Evolutionary conservation across 2,888 invertebrate species (phyloP), one percentile per base, ranked within the genome.

Genomic region (Drosophila koepferae): DNA sequence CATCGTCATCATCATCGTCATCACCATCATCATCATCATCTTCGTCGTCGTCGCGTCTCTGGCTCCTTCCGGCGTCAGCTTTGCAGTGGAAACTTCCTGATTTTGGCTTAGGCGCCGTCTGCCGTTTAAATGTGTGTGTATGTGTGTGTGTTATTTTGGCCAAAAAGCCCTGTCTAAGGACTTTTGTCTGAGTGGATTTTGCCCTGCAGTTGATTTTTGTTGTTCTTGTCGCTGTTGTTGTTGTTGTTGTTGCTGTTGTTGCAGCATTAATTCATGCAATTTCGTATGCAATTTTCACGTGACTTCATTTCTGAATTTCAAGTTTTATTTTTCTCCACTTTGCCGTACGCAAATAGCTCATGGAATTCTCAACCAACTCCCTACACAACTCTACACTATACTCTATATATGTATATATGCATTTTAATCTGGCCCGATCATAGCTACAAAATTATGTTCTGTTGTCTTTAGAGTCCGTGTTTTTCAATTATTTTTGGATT

Each of bases 111-210:
- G 77, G 79, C 79, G 63, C 18, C 70, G 40, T 38, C 70, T n/a
- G 53, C 46, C 31, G 51, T 2, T 68, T 78, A 66, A 69, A 53
- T 74, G 46, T 75, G 55, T 79, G 48, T 79, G 74, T 72, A 62
- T 60, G 55, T 77, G 56, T 77, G 77, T 81, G 74, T 79, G 77
- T 81, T 85, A 77, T 89, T 86, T 84, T 89, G 90, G 91, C 91
- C 89, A 79, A 91, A 90, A 91, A 85, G 87, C 85, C 83, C 81
- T 73, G 92, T 91, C 91, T 91, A 86, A 92, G 92, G 91, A 90
- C 92, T 91, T 90, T 89, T 81, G 92, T 92, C 91, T 91, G 91
- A 92, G 92, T 90, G 92, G 89, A 81, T 86, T 88, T 83, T 51
- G 44, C 62, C 63, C 72, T 71, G 82, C 80, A 78, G 59, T 69